Base-by-base conservation (phyloP, 2,113 vertebrate species). In the Antennarius striatus region DNA sequence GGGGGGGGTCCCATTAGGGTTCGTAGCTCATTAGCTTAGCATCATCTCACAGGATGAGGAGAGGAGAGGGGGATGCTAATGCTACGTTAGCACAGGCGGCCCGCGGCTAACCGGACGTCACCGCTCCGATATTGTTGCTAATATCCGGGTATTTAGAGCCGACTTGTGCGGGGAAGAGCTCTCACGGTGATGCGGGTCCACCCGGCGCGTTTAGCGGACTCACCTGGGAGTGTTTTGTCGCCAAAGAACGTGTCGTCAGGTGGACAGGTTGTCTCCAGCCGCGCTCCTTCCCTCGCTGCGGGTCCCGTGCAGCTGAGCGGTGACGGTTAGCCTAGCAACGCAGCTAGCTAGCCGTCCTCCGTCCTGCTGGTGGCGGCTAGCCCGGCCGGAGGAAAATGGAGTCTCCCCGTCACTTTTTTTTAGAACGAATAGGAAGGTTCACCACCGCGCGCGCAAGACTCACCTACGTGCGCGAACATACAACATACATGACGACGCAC, bases 171-270 rank as follows among this genome's bases (percentile, higher is more conserved):
- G 13, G 28, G 11, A 32, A 3, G 0, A 1, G 3, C 10, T 42
- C 8, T 2, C 9, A n/a, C 16, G 0, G 0, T 0, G 12, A n/a
- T 43, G 55, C 47, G 53, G 9, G 4, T 1, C 9, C 10, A 0
- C 4, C 10, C 3, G 10, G 3, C 0, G 0, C 28, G 6, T 10
- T 16, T 9, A 4, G 0, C 14, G n/a, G 36, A 53, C 79, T 0
- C 64, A 91, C 90, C 90, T 89, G 90, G 90, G 90, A 90, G 90
- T 84, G 47, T 75, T 82, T 80, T 77, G 76, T 81, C 78, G 81
- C 72, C 87, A 82, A 80, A 87, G 81, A 88, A 85, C 70, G 81
- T 73, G 71, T 79, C 81, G 70, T 82, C 74, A 73, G 76, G 51
- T 30, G 15, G 70, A 68, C 67, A 63, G 11, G 68, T 63, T 51